Conservation (phyloP, 2,888 invertebrate species). For the Nesidiocoris tenuis region DNA sequence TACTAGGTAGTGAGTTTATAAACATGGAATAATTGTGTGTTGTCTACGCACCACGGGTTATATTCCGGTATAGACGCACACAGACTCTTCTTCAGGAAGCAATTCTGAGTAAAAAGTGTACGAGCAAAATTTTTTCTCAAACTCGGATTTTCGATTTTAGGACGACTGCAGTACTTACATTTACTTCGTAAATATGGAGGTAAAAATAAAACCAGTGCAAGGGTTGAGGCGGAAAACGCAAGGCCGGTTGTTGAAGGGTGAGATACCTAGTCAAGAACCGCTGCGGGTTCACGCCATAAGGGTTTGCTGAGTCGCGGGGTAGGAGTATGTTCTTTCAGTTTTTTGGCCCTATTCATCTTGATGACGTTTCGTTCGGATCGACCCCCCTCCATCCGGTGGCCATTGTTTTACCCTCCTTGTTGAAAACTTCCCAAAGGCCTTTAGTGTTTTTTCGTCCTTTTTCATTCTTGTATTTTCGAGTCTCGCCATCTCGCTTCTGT, state of each 20-base stretch:
- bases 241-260: slow-evolving; percentile 1
- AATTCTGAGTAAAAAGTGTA: too few species aligned
- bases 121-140: too few species aligned
- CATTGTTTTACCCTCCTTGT: slow-evolving; percentile 18
- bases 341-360: slow-evolving; percentile 29
- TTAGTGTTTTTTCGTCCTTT: background rate
- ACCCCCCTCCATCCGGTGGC: background rate
- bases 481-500: background rate
- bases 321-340: slow-evolving; percentile 24
- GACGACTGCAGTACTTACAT: too few species aligned
- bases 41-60: too few species aligned
- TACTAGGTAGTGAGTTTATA: too few species aligned
- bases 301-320: slow-evolving; percentile 15
- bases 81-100: too few species aligned
- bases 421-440: background rate
- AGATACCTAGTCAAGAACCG: background rate
- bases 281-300: background rate
- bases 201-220: too few species aligned
- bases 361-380: slow-evolving; percentile 23
- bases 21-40: too few species aligned
- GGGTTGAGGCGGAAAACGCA: too few species aligned
- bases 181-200: too few species aligned
- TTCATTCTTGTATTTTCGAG: background rate
- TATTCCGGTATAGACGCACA: too few species aligned
- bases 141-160: too few species aligned